Base-by-base conservation (phyloP, 2,113 vertebrate species). In the Cottus gobio region DNA sequence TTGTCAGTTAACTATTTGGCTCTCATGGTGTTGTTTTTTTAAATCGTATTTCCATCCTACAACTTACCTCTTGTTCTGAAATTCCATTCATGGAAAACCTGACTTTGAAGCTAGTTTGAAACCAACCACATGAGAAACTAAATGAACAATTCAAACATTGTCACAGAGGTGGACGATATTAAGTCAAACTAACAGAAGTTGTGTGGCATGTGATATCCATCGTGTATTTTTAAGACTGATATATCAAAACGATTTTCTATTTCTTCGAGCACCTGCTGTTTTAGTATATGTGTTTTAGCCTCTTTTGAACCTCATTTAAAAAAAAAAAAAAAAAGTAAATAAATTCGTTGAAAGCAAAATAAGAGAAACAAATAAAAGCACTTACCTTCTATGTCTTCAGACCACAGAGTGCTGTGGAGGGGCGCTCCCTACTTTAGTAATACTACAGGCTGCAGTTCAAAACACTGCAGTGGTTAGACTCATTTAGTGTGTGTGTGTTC, bases 371-470 rank as follows among this genome's bases (percentile, higher is more conserved):
- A 52, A 66, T 10, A 52, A 79, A 90, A 91, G 81, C 89, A 95
- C 96, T 97, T 95, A 97, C 97, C 97, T 97, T 88, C 28, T 74
- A 73, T 77, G 88, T 96, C 96, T 98, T 97, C 97, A 98, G 97
- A 97, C 94, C 95, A 91, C 94, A 96, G 95, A 93, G 97, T 97
- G 96, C 97, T 98, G 97, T 97, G 97, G 95, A 96, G 95, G 95
- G 96, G 96, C 97, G 96, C 97, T 96, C 97, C 97, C 97, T 97
- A 93, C 96, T 96, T 96, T 92, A 93, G 95, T 92, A 78, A 82
- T 7, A 72, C 72, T 86, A 96, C 73, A 95, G 93, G 95, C 96
- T 97, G 95, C 91, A 96, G 95, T 95, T 95, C 85, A 90, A 94
- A 92, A 87, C 82, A 81, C 93, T 90, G 92, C 90, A 93, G 95